Conservation (phyloP, 2,113 vertebrate species). For the Acrocephalus arundinaceus region DNA sequence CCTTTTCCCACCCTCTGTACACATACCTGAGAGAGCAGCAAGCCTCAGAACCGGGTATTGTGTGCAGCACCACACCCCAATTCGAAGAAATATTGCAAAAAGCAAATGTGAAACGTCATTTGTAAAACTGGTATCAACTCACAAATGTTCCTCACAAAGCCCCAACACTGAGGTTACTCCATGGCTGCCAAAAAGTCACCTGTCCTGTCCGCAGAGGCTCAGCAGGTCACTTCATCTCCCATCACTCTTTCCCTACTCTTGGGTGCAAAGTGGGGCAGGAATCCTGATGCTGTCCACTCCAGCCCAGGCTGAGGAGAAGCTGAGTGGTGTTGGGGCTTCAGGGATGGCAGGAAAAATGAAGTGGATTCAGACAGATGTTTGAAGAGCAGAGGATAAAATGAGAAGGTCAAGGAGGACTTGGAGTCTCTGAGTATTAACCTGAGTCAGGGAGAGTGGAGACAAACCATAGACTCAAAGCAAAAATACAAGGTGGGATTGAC, state of each 20-base stretch:
- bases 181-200: neutral
- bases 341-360: neutral
- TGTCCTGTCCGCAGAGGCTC: neutral
- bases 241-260: neutral
- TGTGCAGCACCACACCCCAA: neutral
- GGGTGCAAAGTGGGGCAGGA: neutral
- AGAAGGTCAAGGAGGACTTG: neutral
- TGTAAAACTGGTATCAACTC: neutral
- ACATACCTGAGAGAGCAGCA: neutral
- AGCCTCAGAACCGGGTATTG: neutral
- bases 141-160: neutral
- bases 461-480: neutral
- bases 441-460: neutral
- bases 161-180: neutral
- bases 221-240: neutral
- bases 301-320: neutral
- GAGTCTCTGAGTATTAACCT: neutral
- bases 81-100: neutral
- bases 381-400: neutral
- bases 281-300: neutral
- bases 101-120: neutral
- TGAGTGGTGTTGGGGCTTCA: neutral
- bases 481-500: neutral
- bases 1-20: slow-evolving; percentile 1
- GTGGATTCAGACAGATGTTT: neutral